A percentile compares a stretch with the other conserved stretches of the same genome.
phyloP scores from a whole-genome alignment of 2,797 vertebrate species.

The Rhinophrynus dorsalis region DNA sequence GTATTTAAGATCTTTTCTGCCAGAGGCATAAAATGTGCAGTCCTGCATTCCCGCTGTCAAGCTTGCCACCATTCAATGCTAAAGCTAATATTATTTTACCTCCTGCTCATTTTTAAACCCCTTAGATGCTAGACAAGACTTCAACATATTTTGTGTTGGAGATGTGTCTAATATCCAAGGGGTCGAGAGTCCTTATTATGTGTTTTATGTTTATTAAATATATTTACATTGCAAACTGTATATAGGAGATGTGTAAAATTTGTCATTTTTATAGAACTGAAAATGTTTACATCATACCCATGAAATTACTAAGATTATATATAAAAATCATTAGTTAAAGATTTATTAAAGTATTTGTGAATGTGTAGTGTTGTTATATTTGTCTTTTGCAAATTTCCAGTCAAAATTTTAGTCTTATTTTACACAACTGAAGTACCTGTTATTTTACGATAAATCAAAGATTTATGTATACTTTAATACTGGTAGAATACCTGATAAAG shows the following conservation, averaged over 20 bases:
- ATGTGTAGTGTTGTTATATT: slow-evolving; percentile 62
- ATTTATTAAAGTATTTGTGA: slow-evolving; percentile 81
- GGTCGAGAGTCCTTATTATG: slow-evolving; percentile 63
- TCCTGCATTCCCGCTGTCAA: background rate
- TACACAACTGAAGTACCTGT: too few species aligned
- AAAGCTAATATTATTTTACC: slow-evolving; percentile 66
- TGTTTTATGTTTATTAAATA: slow-evolving; percentile 95
- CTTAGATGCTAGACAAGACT: too few species aligned
- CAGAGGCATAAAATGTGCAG: background rate
- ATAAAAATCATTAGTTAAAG: slow-evolving; percentile 89
- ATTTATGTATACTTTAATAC: too few species aligned
- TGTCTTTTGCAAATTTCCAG: background rate
- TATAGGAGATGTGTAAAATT: slow-evolving; percentile 94
- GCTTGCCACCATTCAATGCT: slow-evolving; percentile 65
- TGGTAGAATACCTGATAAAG: too few species aligned
- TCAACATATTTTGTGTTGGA: too few species aligned
- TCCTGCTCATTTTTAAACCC: slow-evolving; percentile 80
- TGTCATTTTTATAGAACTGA: slow-evolving; percentile 83
- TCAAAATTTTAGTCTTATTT: too few species aligned
- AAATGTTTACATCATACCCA: slow-evolving; percentile 81
- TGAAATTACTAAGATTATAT: slow-evolving; percentile 83
- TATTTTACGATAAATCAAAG: too few species aligned
- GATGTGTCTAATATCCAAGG: too few species aligned
- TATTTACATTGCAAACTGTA: slow-evolving; percentile 96
- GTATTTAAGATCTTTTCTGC: background rate